phyloP scores from a whole-genome alignment of 2,888 invertebrate species.

The Tipula lateralis region DNA sequence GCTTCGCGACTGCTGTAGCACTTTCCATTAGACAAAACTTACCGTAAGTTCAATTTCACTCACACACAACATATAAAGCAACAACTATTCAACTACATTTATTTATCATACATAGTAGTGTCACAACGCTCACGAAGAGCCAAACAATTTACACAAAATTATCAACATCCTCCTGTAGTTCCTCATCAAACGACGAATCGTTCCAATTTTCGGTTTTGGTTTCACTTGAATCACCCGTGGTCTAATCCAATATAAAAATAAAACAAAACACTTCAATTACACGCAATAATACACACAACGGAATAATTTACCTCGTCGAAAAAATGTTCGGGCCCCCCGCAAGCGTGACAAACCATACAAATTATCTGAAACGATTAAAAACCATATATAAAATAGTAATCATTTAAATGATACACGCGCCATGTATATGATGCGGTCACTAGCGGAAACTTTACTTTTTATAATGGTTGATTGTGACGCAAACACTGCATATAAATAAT shows the following conservation, averaged over 20 bases:
- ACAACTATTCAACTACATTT: not conserved
- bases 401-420: not conserved
- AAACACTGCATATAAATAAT: not conserved
- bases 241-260: not conserved
- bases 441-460: not conserved
- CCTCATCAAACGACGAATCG: not conserved
- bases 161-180: not conserved
- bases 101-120: not conserved
- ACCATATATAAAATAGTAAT: not conserved
- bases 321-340: not conserved
- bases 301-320: not conserved
- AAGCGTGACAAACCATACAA: not conserved
- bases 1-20: no score
- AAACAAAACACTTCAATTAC: not conserved
- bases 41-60: not conserved
- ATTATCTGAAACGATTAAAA: not conserved
- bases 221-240: not conserved
- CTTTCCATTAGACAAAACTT: no score
- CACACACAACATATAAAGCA: no score
- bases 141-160: not conserved
- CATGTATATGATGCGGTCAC: not conserved
- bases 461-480: not conserved
- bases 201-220: not conserved
- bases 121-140: not conserved
- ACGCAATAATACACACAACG: not conserved